Base-by-base conservation (phyloP, 2,888 invertebrate genomes). In the Lithophane semibrunnea region DNA sequence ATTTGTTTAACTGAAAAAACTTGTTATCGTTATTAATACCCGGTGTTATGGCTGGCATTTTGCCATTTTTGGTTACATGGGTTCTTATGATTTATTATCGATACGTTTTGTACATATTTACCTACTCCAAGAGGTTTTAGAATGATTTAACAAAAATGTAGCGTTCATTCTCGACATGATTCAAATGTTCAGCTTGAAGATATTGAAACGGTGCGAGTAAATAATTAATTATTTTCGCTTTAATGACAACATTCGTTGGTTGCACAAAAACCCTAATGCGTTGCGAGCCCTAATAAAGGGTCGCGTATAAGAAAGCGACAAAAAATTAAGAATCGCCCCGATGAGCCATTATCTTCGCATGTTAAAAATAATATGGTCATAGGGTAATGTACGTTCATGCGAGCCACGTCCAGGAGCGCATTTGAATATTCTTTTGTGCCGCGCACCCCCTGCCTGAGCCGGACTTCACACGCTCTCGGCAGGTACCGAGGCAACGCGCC, bases 331-430 rank as follows among this genome's bases (percentile, higher is more conserved):
- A 96, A 96, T 96, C 96, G 95, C 95, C 95, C 95, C 96, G 96
- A 96, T 96, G 95, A 94, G 94, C 95, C 92, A 96, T 96, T 96
- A 96, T 96, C 96, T 96, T 95, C 91, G 92, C 92, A 95, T 94
- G 95, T 94, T 96, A 96, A 95, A 96, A 96, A 96, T 96, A 96
- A 96, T 96, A 96, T 94, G 96, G 96, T 95, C 96, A 95, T 96
- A 95, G 96, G 95, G 96, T 95, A 95, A 94, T 94, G 95, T 89
- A 95, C 95, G 96, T 96, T 96, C 94, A 96, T 94, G 95, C 94
- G 93, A 93, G 95, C 93, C 93, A 90, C 94, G 96, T 96, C 96
- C 96, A 96, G 94, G 96, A 95, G 96, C 94, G 96, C 92, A 96
- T 96, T 95, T 95, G 95, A 96, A 96, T 96, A 95, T 94, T 90